phyloP scores from a whole-genome alignment of 1,140 invertebrate genomes.

The Drosophila punjabiensis region DNA sequence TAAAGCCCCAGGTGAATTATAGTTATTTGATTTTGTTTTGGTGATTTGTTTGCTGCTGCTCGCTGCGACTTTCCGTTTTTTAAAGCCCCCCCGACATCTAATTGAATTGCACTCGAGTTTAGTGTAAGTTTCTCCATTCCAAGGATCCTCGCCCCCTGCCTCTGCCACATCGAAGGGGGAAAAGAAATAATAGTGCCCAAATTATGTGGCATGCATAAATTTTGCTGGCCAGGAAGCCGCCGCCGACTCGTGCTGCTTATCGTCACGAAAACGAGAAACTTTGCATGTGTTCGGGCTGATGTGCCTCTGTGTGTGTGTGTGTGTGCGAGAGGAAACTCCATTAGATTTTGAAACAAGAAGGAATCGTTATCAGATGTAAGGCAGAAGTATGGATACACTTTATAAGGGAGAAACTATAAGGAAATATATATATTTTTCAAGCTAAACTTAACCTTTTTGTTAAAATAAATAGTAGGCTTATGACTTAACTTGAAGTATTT shows the following conservation, averaged over 20 bases:
- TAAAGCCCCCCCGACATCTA: constrained; percentile 71
- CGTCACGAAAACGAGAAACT: constrained; percentile 71
- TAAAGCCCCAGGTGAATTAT: constrained; percentile 81
- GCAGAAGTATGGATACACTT: constrained; percentile 22
- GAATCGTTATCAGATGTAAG: not conserved
- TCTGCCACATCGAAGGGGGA: constrained; percentile 7
- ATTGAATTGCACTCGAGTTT: constrained; percentile 71
- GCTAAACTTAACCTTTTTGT: not conserved
- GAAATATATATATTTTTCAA: not conserved
- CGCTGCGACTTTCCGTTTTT: constrained; percentile 48
- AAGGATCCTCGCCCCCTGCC: not conserved
- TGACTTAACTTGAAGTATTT: not conserved
- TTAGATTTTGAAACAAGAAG: constrained; percentile 64
- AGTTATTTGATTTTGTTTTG: constrained; percentile 81
- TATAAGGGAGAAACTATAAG: not conserved
- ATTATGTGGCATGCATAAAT: constrained; percentile 81
- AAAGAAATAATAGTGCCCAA: constrained; percentile 74
- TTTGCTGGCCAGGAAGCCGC: constrained; percentile 71
- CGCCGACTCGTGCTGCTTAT: constrained; percentile 71
- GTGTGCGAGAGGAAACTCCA: constrained; percentile 60
- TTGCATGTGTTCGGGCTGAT: constrained; percentile 44
- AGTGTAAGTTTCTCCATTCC: constrained; percentile 35
- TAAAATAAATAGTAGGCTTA: not conserved
- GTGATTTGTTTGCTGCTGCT: constrained; percentile 77
- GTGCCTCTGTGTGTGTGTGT: not conserved